Conservation (phyloP, 1,140 invertebrate genomes). For the Delia radicum region DNA sequence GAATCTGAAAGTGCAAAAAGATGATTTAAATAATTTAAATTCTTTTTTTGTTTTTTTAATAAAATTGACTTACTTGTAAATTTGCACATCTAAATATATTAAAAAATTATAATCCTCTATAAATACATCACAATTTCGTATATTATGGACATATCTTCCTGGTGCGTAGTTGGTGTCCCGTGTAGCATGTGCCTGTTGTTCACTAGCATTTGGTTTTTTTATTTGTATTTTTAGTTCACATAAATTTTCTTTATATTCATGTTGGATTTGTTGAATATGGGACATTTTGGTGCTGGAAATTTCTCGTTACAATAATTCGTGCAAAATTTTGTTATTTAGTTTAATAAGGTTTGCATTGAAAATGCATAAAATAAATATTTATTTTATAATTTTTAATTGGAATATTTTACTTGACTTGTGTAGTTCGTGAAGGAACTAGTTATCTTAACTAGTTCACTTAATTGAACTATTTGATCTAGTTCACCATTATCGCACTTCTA, state of each 20-base stretch:
- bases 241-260: background rate
- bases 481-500: too few relatives aligned
- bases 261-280: background rate
- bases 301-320: too few relatives aligned
- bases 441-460: too few relatives aligned
- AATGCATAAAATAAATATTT: too few relatives aligned
- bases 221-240: background rate
- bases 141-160: constrained; percentile 36
- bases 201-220: background rate
- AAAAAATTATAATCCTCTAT: constrained; percentile 49
- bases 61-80: constrained; percentile 42
- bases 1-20: constrained; percentile 35
- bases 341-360: too few relatives aligned
- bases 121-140: constrained; percentile 50
- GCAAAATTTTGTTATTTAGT: too few relatives aligned
- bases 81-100: constrained; percentile 46
- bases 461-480: too few relatives aligned
- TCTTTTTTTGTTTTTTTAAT: background rate
- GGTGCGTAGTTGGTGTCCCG: background rate
- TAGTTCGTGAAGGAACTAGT: too few relatives aligned
- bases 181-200: background rate
- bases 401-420: too few relatives aligned
- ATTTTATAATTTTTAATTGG: too few relatives aligned
- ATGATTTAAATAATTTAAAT: background rate
- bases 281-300: background rate